Base-by-base conservation (phyloP, 1,140 invertebrate species). In the Zaprionus kolodkinae region DNA sequence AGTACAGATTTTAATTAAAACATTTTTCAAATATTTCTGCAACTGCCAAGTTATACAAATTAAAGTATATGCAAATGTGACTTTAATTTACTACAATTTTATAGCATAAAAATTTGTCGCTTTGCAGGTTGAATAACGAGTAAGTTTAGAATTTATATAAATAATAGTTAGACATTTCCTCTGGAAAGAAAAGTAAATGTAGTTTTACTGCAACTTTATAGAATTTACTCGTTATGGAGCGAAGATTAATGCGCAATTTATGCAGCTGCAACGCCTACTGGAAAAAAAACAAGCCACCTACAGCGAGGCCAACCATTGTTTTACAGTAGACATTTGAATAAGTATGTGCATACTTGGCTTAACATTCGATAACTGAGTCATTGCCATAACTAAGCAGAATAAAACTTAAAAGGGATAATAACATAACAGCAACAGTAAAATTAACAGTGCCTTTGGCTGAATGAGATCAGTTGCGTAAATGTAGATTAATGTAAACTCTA, bases 161-260 rank as follows among this genome's bases (percentile, higher is more conserved):
- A 40, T n/a, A 40, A 0, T 40, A 5, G 6, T n/a, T 12, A n/a
- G 13, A 38, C 13, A 38, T 38, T 38, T 11, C 36, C 3, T 5
- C 4, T 40, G 6, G 13, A 40, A 43, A 43, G 13, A n/a, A 15
- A 9, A 3, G n/a, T 15, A 50, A 50, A 25, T 50, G 21, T 25
- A 6, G 11, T 50, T 21, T 25, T 11, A 6, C 13, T 15, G 11
- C 38, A 25, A 36, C 33, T 13, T 38, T 15, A 5, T 13, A 36
- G 6, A 15, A 45, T 9, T 15, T n/a, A 11, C 48, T 64, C 17
- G 33, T 45, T 15, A 30, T 35, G 55, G 36, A 55, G 27, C 15
- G 25, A 55, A 65, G 43, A 84, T 84, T 70, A 77, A 83, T 83
- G 83, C 73, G 63, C 80, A 83, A 79, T 83, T 83, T 79, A 77